Percentiles rank a stretch among this genome's conserved stretches.
Evolutionary conservation across 2,113 vertebrate genomes (phyloP).

Genomic region (Formicarius rufipectus): DNA sequence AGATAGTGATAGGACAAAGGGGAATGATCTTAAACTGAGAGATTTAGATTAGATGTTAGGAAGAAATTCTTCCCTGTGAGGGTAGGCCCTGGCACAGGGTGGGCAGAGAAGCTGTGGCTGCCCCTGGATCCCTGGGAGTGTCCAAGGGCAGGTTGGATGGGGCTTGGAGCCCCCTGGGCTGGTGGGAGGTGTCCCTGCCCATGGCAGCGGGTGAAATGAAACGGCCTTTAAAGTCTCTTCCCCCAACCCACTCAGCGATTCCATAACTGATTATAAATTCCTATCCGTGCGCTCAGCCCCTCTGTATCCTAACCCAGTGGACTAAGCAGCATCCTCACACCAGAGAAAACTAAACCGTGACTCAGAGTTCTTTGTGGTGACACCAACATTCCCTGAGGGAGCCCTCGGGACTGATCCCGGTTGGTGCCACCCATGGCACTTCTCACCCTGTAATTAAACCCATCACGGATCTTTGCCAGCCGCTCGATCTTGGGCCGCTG

Average conservation of each 20-base stretch:
- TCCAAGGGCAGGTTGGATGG: neutral
- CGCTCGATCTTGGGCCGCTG: neutral
- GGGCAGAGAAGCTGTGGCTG: neutral
- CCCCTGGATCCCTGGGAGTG: neutral
- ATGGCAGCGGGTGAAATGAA: no score
- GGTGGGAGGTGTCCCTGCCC: neutral
- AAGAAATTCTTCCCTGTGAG: rapidly evolving
- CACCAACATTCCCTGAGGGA: neutral
- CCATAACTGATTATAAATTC: neutral
- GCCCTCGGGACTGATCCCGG: neutral
- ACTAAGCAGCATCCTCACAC: neutral
- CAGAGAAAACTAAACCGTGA: neutral
- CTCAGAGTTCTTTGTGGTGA: neutral
- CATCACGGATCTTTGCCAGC: neutral
- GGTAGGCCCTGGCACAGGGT: neutral
- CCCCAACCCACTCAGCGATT: neutral
- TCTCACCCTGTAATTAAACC: neutral
- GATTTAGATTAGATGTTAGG: neutral
- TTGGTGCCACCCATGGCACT: no score
- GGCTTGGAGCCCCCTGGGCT: neutral
- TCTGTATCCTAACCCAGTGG: no score
- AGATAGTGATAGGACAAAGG: neutral
- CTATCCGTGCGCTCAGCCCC: neutral
- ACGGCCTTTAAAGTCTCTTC: neutral
- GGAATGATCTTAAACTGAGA: neutral